These are phyloP conservation scores for Pseudochromis fuscus DNA, from an alignment of 2,797 vertebrate species.

Conservation along the genomic window DNA sequence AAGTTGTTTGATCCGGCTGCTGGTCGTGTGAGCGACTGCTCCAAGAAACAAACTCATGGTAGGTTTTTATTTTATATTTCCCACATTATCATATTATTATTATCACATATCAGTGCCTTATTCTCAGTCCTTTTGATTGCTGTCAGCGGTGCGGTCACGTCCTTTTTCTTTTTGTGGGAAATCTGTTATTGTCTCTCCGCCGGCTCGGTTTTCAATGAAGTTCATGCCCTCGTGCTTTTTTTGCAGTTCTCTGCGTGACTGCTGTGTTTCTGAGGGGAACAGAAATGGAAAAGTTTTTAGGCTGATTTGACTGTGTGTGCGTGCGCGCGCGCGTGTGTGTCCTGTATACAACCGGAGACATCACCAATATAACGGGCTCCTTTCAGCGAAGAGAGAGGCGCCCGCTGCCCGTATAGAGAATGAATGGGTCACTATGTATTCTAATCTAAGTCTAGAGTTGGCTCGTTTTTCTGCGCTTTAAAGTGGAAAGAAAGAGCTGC, in stretches of 20 bases:
- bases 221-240: constrained; percentile 35
- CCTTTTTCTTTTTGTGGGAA: neutral
- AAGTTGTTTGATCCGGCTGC: constrained; percentile 57
- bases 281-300: constrained; percentile 73
- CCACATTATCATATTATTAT: neutral
- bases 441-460: constrained; percentile 61
- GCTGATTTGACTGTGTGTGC: constrained; percentile 38
- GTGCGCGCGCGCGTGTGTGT: neutral
- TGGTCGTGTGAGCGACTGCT: constrained; percentile 57
- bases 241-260: too few relatives aligned
- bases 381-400: constrained; percentile 72
- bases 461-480: constrained; percentile 27
- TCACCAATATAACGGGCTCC: constrained; percentile 77
- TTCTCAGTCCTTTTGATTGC: neutral
- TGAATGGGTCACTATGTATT: constrained; percentile 81
- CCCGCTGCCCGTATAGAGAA: constrained; percentile 59
- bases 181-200: neutral
- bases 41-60: constrained; percentile 66
- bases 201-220: too few relatives aligned
- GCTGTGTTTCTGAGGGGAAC: constrained; percentile 23
- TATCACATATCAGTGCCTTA: neutral
- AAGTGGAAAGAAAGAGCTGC: constrained; percentile 37
- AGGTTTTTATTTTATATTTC: constrained; percentile 27
- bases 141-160: too few relatives aligned
- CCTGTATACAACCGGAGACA: constrained; percentile 59